phyloP scores from a whole-genome alignment of 2,888 invertebrate genomes.

The Eupithecia insigniata region DNA sequence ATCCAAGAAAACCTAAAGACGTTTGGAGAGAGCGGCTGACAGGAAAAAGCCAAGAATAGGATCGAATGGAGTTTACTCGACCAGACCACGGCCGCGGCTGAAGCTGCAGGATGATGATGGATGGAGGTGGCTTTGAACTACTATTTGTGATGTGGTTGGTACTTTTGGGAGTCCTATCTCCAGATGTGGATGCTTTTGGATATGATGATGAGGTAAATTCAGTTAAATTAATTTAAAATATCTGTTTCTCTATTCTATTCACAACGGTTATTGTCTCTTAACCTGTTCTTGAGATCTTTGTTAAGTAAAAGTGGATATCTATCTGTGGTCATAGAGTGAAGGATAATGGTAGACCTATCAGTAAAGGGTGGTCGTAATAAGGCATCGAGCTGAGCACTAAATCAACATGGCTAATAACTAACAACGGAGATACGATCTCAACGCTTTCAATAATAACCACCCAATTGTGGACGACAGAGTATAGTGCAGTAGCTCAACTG shows the following conservation, averaged over 20 bases:
- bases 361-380: constrained; percentile 71
- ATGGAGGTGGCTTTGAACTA: too few relatives aligned
- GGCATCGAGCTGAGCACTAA: constrained; percentile 65
- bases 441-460: constrained; percentile 79
- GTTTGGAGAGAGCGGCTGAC: too few relatives aligned
- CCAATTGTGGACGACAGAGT: constrained; percentile 60
- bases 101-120: too few relatives aligned
- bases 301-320: constrained; percentile 6
- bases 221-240: too few relatives aligned
- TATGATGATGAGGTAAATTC: too few relatives aligned
- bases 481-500: constrained; percentile 23
- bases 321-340: not conserved
- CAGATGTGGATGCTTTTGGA: too few relatives aligned
- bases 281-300: not conserved
- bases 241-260: not conserved
- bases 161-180: too few relatives aligned
- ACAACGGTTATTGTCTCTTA: not conserved
- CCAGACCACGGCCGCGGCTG: too few relatives aligned
- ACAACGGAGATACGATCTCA: constrained; percentile 74
- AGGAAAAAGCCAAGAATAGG: too few relatives aligned
- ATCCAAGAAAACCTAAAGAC: too few relatives aligned
- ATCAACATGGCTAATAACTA: constrained; percentile 79
- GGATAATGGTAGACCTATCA: constrained; percentile 52
- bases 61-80: too few relatives aligned
- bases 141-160: too few relatives aligned